phyloP scores from a whole-genome alignment of 2,113 vertebrate genomes.

The Heterotis niloticus region DNA sequence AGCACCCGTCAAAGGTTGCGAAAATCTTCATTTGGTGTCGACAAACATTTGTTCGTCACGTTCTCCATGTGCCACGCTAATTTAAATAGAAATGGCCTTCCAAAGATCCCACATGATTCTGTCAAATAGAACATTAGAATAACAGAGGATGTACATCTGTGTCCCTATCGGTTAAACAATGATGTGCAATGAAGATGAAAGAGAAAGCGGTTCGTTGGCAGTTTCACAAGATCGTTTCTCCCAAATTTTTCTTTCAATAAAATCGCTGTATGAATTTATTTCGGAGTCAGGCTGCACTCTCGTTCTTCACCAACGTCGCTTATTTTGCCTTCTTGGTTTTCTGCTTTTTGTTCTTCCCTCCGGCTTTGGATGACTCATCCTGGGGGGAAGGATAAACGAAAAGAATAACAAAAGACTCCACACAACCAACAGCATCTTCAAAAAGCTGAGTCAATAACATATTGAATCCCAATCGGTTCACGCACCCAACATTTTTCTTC shows the following conservation, averaged over 20 bases:
- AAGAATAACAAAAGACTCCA: neutral
- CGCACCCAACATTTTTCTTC: neutral
- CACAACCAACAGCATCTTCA: neutral
- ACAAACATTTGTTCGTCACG: neutral
- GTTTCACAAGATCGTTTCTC: too few species aligned
- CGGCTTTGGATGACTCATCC: conserved; percentile 60
- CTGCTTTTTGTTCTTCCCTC: conserved; percentile 56
- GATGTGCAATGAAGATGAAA: neutral
- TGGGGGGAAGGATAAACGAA: conserved; percentile 38
- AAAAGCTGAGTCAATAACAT: neutral
- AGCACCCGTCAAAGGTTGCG: neutral
- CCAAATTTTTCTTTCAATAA: neutral
- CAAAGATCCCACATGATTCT: neutral
- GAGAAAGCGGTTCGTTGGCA: neutral
- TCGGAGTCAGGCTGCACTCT: neutral
- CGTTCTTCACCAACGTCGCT: conserved; percentile 28
- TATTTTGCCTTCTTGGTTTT: conserved; percentile 67
- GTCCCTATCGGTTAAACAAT: neutral
- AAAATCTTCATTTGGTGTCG: neutral
- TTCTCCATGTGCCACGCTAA: neutral
- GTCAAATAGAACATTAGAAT: neutral
- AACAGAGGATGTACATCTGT: neutral
- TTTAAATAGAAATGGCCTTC: neutral
- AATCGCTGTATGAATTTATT: neutral
- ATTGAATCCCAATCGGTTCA: neutral